Base-by-base conservation (phyloP, 2,113 vertebrate genomes). In the Echinops telfairi region DNA sequence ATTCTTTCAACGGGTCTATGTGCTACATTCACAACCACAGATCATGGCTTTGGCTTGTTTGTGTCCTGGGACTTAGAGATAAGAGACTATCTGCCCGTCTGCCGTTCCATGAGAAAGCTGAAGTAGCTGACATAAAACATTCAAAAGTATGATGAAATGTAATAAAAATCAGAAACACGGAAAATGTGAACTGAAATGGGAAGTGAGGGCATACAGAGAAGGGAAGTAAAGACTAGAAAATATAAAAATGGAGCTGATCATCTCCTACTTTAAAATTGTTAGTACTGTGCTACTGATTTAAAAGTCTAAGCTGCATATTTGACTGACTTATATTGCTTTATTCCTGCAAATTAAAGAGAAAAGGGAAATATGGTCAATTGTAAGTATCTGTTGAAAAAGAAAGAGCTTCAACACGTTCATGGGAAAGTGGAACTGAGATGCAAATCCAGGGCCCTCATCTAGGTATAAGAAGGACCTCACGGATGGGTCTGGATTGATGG, bases 51-150 rank as follows among this genome's bases (percentile, higher is more conserved):
- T 86, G 58, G 58, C 23, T 38, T 64, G 53, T 77, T 36, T 73
- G 29, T 9, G 40, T 80, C 40, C 57, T 68, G 40, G 14, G 2
- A 9, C 47, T 83, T 79, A 16, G 5, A 40, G 19, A 79, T 14
- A 89, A 0, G 7, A 71, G 58, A 58, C 27, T 73, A 38, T 58
- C 53, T 82, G 47, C 66, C 29, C 36, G 36, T 66, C 38, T 82
- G 38, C 68, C 19, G 60, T 73, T 75, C 27, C 33, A 53, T 33
- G 33, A 57, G 4, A 1, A 2, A 76, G 90, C 57, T 87, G 58
- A 92, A n/a, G 11, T 86, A n/a, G n/a, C 68, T 87, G 86, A 76
- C 20, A n/a, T 36, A 81, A 79, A 94, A 90, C n/a, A 60, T 90
- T 92, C n/a, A 79, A 91, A 91, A 75, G 27, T 17, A 9, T 68